Evolutionary conservation across 1,140 invertebrate genomes (phyloP).

Genomic region (Platorchestia sp.): DNA sequence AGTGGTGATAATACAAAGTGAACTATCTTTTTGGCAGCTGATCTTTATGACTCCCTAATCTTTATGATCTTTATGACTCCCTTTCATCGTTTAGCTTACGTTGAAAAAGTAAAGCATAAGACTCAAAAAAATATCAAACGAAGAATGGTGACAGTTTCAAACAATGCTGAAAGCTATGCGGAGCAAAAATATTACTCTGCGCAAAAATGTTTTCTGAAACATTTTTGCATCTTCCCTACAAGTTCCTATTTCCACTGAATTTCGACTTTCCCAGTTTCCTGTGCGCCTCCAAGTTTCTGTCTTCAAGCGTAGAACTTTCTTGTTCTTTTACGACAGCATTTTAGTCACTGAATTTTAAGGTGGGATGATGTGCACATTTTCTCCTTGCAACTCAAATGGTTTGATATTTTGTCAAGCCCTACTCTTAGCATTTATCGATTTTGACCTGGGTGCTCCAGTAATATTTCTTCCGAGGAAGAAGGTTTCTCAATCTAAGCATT

Average conservation of each 20-base stretch:
- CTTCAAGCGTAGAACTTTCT: not conserved
- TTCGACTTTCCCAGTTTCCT: not conserved
- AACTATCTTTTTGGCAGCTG: too few relatives aligned
- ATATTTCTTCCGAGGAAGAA: not conserved
- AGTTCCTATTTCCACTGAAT: not conserved
- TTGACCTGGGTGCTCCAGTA: not conserved
- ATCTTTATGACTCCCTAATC: too few relatives aligned
- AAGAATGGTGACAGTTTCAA: not conserved
- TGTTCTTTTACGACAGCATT: not conserved
- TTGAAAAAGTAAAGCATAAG: not conserved
- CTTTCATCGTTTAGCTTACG: not conserved
- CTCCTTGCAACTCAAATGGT: not conserved
- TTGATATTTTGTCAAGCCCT: not conserved
- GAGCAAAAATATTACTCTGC: too few relatives aligned
- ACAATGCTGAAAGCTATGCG: not conserved
- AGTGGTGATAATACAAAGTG: too few relatives aligned
- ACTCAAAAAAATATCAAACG: not conserved
- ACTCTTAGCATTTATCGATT: not conserved
- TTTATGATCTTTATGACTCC: not conserved
- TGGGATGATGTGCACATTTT: not conserved
- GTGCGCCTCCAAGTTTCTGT: not conserved
- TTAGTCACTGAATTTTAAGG: not conserved
- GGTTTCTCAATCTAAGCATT: not conserved
- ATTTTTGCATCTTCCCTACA: not conserved
- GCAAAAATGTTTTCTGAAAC: too few relatives aligned